Evolutionary conservation across 2,797 vertebrate species (phyloP), one percentile per base, ranked within the genome.

Genomic region (Malacoctenus gilli): DNA sequence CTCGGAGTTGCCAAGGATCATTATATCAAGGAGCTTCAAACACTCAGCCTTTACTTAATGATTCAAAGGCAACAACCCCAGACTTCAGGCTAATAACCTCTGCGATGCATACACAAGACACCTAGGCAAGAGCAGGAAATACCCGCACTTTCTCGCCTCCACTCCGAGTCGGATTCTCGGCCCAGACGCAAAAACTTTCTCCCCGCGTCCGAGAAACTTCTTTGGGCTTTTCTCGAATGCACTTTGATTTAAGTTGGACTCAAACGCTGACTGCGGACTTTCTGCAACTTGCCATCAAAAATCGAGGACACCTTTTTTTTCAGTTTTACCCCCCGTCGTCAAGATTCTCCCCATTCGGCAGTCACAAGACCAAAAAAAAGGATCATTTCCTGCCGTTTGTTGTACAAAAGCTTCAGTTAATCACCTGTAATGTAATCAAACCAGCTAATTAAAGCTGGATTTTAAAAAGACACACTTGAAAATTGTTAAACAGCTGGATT

Each of bases 11-110:
- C 87, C 87, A 85, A 82, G 85, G 80, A 91, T 91, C 90, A 90
- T 91, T 91, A 89, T 86, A 87, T 89, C 86, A 84, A 89, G 85
- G 80, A 87, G 82, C 87, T 89, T 90, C 89, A 91, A 90, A 91
- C 85, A 82, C 79, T 74, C 86, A 65, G 68, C 67, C 84, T 73
- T 89, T 86, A 87, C 82, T 89, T 88, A 88, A 91, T 85, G 83
- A 91, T 92, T 89, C 85, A 89, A 83, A 89, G 85, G 83, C 80
- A 88, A 85, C 75, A 85, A 76, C 72, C 79, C 74, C 61, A 84
- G 81, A 84, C 86, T 83, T 72, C 48, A 21, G 68, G 78, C 79
- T 89, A 87, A 91, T 86, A 87, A 88, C 84, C 72, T 84, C 74
- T 46, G 65, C 59, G 78, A 84, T 80, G 77, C 78, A 78, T 64